Percentiles rank a stretch among this genome's conserved stretches.
These are phyloP conservation scores for Drosophila imparisetae DNA, from an alignment of 2,888 invertebrate genomes.

Conservation along the genomic window DNA sequence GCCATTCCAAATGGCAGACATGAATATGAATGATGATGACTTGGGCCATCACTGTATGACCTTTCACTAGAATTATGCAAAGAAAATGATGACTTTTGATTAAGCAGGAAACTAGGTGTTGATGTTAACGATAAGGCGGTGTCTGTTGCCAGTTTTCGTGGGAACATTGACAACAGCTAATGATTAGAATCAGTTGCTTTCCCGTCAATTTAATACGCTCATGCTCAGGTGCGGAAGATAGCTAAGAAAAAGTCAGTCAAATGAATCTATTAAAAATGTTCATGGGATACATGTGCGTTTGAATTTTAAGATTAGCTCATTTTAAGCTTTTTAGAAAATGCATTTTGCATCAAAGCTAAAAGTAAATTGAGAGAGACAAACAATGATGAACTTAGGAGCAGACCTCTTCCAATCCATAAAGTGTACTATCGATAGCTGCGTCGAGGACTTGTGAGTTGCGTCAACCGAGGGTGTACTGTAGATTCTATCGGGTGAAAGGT, in stretches of 20 bases:
- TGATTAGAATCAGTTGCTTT: conserved; percentile 51
- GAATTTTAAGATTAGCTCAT: not conserved
- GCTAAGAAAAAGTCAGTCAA: conserved; percentile 24
- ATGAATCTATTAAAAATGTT: conserved; percentile 61
- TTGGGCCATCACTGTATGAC: conserved; percentile 26
- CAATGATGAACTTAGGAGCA: not conserved
- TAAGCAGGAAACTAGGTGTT: conserved; percentile 53
- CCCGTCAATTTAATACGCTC: conserved; percentile 62
- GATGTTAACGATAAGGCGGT: conserved; percentile 53
- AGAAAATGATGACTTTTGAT: conserved; percentile 48
- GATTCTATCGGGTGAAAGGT: not conserved
- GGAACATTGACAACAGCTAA: conserved; percentile 61
- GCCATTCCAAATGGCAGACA: conserved; percentile 47
- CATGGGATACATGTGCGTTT: conserved; percentile 47
- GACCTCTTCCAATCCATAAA: not conserved
- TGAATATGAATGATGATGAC: conserved; percentile 73
- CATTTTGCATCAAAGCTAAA: not conserved
- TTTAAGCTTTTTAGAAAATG: not conserved
- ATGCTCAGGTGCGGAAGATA: conserved; percentile 12
- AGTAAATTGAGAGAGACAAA: not conserved
- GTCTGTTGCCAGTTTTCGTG: conserved; percentile 26
- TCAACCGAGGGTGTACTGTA: not conserved
- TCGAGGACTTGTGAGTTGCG: not conserved
- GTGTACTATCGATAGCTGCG: not conserved
- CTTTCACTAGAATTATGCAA: conserved; percentile 49